These are phyloP conservation scores for Toxostoma redivivum DNA, from an alignment of 2,113 vertebrate species.

Conservation along the genomic window DNA sequence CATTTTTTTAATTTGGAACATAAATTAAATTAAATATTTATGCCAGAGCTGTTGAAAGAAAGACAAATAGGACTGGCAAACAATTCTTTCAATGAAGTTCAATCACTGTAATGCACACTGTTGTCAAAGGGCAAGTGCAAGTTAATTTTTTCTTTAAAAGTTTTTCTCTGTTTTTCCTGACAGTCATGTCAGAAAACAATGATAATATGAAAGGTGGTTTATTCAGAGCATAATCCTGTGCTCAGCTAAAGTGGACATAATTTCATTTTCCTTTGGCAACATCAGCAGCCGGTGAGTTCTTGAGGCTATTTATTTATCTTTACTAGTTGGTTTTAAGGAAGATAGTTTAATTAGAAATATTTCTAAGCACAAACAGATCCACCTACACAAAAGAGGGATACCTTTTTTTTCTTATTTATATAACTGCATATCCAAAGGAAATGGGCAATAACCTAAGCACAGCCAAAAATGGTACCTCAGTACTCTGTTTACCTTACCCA, in stretches of 20 bases:
- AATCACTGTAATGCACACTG: constrained; percentile 59
- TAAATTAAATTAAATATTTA: constrained; percentile 77
- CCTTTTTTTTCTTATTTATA: not conserved
- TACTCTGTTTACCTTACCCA: constrained; percentile 3
- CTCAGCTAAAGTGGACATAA: not conserved
- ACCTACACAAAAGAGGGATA: not conserved
- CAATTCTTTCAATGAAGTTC: constrained; percentile 66
- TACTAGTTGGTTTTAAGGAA: not conserved
- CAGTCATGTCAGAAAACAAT: constrained; percentile 18
- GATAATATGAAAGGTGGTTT: constrained; percentile 20
- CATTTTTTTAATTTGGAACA: constrained; percentile 54
- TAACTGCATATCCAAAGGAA: not conserved
- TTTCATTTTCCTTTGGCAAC: not conserved
- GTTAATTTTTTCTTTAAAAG: constrained; percentile 61
- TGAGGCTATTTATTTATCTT: not conserved
- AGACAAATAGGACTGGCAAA: constrained; percentile 63
- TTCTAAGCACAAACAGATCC: not conserved
- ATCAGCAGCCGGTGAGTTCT: not conserved
- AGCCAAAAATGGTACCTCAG: not conserved
- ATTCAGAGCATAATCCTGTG: not conserved
- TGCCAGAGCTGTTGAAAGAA: constrained; percentile 54
- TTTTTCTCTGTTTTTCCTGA: constrained; percentile 55
- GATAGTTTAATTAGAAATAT: not conserved
- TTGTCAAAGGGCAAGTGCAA: constrained; percentile 64
- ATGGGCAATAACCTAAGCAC: not conserved